A percentile compares a stretch with the other conserved stretches of the same genome.
Conservation (phyloP, 2,113 vertebrate species). For the Cisticola juncidis region DNA sequence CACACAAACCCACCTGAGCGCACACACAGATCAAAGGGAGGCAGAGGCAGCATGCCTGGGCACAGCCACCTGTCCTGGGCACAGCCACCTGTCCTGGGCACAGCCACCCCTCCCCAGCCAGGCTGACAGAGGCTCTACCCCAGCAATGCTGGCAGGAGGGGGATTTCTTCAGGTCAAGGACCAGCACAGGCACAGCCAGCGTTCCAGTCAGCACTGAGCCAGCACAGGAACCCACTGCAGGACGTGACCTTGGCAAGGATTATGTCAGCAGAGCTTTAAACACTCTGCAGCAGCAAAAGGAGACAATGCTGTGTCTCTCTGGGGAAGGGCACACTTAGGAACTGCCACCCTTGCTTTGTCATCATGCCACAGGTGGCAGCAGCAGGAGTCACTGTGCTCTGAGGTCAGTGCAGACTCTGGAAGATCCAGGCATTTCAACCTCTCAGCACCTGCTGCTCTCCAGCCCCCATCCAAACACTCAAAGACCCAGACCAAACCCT, state of each 20-base stretch:
- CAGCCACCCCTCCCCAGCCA: background rate
- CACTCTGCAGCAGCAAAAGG: background rate
- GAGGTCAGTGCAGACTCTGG: background rate
- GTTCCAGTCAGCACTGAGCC: fast-evolving
- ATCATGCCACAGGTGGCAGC: fast-evolving
- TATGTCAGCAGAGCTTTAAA: background rate
- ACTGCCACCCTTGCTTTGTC: background rate
- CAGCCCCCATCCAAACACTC: fast-evolving
- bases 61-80: background rate
- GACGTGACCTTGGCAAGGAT: background rate
- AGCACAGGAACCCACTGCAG: fast-evolving
- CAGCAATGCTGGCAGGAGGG: background rate
- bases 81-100: background rate
- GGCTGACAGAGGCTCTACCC: background rate
- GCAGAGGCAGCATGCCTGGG: background rate
- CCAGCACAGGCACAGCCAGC: fast-evolving
- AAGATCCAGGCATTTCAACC: background rate
- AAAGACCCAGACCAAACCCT: background rate
- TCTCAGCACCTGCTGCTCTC: background rate
- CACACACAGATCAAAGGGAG: background rate
- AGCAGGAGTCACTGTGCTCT: background rate
- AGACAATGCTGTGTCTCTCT: background rate
- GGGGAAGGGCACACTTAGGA: fast-evolving
- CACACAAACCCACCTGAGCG: background rate
- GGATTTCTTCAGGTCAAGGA: background rate